phyloP scores from a whole-genome alignment of 2,797 vertebrate genomes.

The Aldrovandia affinis region DNA sequence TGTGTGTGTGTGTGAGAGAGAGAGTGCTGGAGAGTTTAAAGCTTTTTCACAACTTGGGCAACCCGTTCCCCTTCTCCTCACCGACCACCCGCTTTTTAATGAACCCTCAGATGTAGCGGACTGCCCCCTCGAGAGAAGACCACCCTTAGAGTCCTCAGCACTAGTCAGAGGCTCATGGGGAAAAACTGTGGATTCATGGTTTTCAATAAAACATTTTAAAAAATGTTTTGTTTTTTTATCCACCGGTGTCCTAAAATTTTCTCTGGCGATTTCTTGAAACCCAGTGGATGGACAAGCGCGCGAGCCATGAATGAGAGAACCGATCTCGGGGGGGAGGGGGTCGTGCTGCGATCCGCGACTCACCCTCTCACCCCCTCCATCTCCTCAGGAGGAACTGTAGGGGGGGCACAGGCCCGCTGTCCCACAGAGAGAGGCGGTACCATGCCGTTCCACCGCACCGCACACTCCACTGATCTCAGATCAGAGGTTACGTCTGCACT shows the following conservation, averaged over 20 bases:
- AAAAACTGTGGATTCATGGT: neutral
- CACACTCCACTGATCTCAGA: constrained; percentile 5
- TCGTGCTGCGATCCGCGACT: neutral
- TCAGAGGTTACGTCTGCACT: constrained; percentile 21
- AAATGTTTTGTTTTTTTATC: too few species aligned
- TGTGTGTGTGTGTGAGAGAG: too few species aligned
- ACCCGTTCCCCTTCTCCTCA: neutral
- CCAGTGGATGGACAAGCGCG: neutral
- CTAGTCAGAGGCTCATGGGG: neutral
- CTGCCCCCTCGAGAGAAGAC: neutral
- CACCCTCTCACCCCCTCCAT: neutral
- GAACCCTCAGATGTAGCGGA: neutral
- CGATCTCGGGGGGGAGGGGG: neutral
- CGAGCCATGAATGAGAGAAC: neutral
- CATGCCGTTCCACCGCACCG: constrained; percentile 16
- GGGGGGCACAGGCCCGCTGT: constrained; percentile 2
- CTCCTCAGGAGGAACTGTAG: constrained; percentile 12
- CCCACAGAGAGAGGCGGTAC: constrained; percentile 12
- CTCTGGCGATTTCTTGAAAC: neutral
- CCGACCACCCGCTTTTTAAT: constrained; percentile 13
- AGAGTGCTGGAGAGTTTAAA: too few species aligned
- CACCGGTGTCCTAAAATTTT: neutral
- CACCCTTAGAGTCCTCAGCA: neutral
- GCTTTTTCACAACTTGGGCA: neutral
- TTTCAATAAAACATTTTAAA: neutral